Evolutionary conservation across 2,888 invertebrate species (phyloP).

Genomic region (Arrhopalites spinosus): DNA sequence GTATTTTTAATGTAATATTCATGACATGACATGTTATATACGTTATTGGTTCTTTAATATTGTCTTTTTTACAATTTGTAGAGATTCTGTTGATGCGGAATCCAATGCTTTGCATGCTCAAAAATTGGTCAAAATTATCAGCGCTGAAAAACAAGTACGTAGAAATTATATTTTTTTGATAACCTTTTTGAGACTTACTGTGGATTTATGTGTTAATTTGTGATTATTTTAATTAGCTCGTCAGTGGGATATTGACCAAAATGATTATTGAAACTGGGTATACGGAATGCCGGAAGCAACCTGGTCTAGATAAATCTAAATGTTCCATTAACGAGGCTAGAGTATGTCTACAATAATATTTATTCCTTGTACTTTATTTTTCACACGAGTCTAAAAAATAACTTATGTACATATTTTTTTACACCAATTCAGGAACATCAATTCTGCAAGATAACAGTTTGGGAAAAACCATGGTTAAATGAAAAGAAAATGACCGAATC

Average conservation of each 20-base stretch:
- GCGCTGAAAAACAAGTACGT: conserved; percentile 54
- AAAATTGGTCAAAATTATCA: conserved; percentile 53
- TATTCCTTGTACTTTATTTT: neutral
- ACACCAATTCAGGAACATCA: conserved; percentile 42
- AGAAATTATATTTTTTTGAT: too few species aligned
- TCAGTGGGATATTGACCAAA: conserved; percentile 65
- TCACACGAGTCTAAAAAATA: neutral
- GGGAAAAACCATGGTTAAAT: conserved; percentile 68
- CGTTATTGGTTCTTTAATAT: too few species aligned
- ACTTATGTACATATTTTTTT: neutral
- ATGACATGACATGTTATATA: too few species aligned
- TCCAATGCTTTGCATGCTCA: conserved; percentile 57
- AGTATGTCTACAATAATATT: conserved; percentile 17
- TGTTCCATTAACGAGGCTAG: conserved; percentile 49
- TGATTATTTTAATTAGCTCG: conserved; percentile 59
- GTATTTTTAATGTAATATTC: conserved; percentile 42
- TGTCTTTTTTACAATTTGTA: too few species aligned
- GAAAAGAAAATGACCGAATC: conserved; percentile 50
- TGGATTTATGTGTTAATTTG: neutral
- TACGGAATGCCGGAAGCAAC: conserved; percentile 63
- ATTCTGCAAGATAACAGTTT: conserved; percentile 63
- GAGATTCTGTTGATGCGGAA: conserved; percentile 54
- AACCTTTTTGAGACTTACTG: too few species aligned
- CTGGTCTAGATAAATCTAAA: conserved; percentile 41
- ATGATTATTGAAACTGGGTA: conserved; percentile 67